A percentile compares a stretch with the other conserved stretches of the same genome.
These are phyloP conservation scores for Cephus pygmeus DNA, from an alignment of 2,888 invertebrate genomes.

Conservation along the genomic window DNA sequence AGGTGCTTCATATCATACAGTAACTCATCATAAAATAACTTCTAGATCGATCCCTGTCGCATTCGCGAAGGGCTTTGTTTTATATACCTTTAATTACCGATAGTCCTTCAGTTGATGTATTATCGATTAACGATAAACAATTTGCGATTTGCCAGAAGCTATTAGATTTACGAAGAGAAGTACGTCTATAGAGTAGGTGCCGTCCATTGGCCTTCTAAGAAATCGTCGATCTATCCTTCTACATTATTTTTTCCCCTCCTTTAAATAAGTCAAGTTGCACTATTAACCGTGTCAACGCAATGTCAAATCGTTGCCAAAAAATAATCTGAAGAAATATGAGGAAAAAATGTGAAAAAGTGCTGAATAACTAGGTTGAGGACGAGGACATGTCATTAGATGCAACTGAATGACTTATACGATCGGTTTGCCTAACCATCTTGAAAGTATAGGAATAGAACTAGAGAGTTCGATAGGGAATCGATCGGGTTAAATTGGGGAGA, in stretches of 20 bases:
- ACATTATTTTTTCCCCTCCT: background rate
- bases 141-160: background rate
- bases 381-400: background rate
- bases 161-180: background rate
- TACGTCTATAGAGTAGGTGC: slow-evolving; percentile 37
- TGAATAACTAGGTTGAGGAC: background rate
- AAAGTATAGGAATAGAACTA: slow-evolving; percentile 36
- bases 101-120: background rate
- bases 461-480: background rate
- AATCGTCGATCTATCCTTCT: background rate
- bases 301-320: background rate
- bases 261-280: background rate
- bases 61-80: background rate
- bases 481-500: background rate
- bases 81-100: background rate
- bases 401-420: slow-evolving; percentile 27
- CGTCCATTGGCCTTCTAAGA: slow-evolving; percentile 50
- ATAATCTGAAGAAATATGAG: background rate
- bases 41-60: background rate
- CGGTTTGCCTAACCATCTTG: slow-evolving; percentile 35
- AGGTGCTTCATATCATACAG: background rate
- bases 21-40: background rate
- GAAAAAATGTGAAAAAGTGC: background rate
- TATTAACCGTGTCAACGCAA: background rate
- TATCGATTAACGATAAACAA: background rate